Evolutionary conservation across 2,113 vertebrate genomes (phyloP).

Genomic region (Osmerus mordax): DNA sequence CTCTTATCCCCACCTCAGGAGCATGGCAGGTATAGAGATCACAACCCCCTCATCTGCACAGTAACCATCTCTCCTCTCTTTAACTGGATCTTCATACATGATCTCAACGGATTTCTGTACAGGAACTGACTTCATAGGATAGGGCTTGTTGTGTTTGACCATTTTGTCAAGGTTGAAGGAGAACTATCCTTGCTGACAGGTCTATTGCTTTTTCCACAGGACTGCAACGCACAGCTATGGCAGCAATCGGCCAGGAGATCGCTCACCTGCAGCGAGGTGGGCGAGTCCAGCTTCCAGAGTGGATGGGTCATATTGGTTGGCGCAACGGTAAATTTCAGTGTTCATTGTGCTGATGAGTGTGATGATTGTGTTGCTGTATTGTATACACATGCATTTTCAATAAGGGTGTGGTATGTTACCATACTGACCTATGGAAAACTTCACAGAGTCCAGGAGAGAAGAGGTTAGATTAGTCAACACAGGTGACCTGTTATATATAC

Average conservation of each 20-base stretch:
- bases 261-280: constrained; percentile 44
- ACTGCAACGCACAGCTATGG: constrained; percentile 63
- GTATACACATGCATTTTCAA: not conserved
- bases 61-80: no score
- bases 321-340: constrained; percentile 3
- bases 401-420: no score
- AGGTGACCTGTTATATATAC: constrained; percentile 55
- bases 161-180: not conserved
- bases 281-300: constrained; percentile 4
- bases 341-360: no score
- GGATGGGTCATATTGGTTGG: constrained; percentile 7
- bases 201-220: constrained; percentile 48
- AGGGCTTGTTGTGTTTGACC: constrained; percentile 1
- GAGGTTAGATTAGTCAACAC: not conserved
- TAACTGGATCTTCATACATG: no score
- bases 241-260: constrained; percentile 63
- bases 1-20: constrained; percentile 72
- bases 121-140: no score
- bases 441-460: constrained; percentile 39
- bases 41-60: not conserved
- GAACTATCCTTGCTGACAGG: not conserved
- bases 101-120: not conserved
- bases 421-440: not conserved
- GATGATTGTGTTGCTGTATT: no score
- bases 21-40: constrained; percentile 64